These are phyloP conservation scores for Catamblyrhynchus diadema DNA, from an alignment of 2,797 vertebrate species.

Conservation along the genomic window DNA sequence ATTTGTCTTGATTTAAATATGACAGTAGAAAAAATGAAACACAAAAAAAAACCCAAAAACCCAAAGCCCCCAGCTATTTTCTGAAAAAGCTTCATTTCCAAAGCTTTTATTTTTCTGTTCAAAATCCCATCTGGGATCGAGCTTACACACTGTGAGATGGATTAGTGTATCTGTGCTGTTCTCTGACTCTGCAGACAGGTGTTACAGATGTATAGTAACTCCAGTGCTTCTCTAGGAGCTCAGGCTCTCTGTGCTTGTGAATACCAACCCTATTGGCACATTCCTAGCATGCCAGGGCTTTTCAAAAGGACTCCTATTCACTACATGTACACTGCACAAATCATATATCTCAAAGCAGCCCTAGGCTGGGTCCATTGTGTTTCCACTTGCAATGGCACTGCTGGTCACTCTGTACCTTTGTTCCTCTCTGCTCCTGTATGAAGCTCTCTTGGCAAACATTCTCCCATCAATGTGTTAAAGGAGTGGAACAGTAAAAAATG, in stretches of 20 bases:
- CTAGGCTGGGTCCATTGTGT: background rate
- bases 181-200: background rate
- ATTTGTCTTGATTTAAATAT: background rate
- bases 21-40: background rate
- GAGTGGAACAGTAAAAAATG: constrained; percentile 13
- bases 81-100: background rate
- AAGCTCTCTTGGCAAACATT: background rate
- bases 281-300: background rate
- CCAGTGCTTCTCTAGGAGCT: background rate
- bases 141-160: fast-evolving
- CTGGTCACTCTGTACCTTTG: background rate
- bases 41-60: background rate
- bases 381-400: background rate
- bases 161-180: background rate
- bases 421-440: background rate
- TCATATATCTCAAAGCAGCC: background rate
- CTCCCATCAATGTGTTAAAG: constrained; percentile 22
- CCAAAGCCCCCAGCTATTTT: background rate
- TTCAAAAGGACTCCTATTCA: background rate
- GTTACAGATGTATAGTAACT: too few species aligned
- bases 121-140: background rate
- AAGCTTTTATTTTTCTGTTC: background rate
- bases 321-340: background rate
- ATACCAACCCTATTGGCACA: background rate
- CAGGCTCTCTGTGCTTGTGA: background rate